A percentile compares a stretch with the other conserved stretches of the same genome.
These are phyloP conservation scores for Muscicapa adusta DNA, from an alignment of 2,113 vertebrate genomes.

Conservation along the genomic window DNA sequence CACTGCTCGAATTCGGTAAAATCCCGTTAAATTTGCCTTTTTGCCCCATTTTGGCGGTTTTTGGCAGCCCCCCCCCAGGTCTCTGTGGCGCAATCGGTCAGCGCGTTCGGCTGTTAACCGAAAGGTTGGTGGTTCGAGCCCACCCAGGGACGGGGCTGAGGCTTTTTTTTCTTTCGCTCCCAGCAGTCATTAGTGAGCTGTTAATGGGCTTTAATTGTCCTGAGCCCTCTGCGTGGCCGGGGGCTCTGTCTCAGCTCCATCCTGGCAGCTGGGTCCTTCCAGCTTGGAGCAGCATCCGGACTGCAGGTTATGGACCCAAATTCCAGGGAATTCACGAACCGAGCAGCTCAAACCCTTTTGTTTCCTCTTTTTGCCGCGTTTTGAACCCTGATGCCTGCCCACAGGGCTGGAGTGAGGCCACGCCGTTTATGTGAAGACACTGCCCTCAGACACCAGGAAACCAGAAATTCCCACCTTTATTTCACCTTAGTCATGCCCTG, in stretches of 20 bases:
- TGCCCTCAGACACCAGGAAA: background rate
- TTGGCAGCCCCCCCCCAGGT: fast-evolving
- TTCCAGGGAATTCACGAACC: too few species aligned
- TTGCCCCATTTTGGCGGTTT: fast-evolving
- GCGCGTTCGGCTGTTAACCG: constrained; percentile 63
- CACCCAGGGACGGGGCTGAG: constrained; percentile 51
- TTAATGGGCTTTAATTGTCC: background rate
- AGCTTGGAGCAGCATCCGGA: too few species aligned
- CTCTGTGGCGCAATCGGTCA: constrained; percentile 9
- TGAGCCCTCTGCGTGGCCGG: fast-evolving
- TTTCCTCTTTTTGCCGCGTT: fast-evolving
- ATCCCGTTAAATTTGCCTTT: fast-evolving
- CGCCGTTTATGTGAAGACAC: fast-evolving
- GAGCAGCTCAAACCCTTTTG: fast-evolving
- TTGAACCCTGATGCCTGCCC: too few species aligned
- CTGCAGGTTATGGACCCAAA: fast-evolving
- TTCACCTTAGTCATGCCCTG: background rate
- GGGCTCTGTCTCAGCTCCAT: background rate
- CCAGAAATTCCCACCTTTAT: background rate
- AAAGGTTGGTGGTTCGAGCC: constrained; percentile 69
- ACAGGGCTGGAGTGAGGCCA: too few species aligned
- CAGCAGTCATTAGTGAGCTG: fast-evolving
- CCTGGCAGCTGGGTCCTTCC: fast-evolving
- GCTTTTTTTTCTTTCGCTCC: background rate
- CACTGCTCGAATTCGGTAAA: too few species aligned